Evolutionary conservation across 2,888 invertebrate genomes (phyloP).

Genomic region (Pterostichus niger): DNA sequence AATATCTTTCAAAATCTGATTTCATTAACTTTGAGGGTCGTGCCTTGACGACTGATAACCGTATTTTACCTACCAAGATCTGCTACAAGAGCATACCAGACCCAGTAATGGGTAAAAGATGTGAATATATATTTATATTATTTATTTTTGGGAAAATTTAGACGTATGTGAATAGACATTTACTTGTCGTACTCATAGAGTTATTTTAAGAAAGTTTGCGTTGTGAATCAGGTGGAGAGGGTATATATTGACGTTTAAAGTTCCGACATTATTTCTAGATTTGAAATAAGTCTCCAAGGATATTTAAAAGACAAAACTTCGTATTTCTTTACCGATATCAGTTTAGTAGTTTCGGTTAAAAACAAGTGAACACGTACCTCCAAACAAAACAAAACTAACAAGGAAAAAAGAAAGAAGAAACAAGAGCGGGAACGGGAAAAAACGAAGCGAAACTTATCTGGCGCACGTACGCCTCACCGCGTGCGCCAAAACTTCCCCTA

Average conservation of each 20-base stretch:
- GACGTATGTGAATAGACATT: too few relatives aligned
- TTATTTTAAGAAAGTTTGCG: too few relatives aligned
- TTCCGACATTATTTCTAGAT: slow-evolving; percentile 24
- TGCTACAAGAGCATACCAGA: too few relatives aligned
- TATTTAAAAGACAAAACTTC: slow-evolving; percentile 38
- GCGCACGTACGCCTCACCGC: slow-evolving; percentile 53
- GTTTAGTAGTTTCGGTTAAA: slow-evolving; percentile 45
- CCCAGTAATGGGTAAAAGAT: too few relatives aligned
- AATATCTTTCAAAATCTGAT: too few relatives aligned
- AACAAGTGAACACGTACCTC: slow-evolving; percentile 48
- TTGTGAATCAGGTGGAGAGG: too few relatives aligned
- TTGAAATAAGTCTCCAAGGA: slow-evolving; percentile 42
- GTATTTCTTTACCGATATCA: slow-evolving; percentile 35
- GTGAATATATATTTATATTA: too few relatives aligned
- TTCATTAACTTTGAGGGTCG: too few relatives aligned
- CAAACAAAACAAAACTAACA: slow-evolving; percentile 46
- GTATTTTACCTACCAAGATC: too few relatives aligned
- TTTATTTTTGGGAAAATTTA: too few relatives aligned
- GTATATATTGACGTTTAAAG: slow-evolving; percentile 13
- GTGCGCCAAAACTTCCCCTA: slow-evolving; percentile 54
- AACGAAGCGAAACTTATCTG: slow-evolving; percentile 51
- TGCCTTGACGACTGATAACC: too few relatives aligned
- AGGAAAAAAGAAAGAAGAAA: slow-evolving; percentile 34
- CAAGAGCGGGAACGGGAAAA: slow-evolving; percentile 24
- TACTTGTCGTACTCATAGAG: too few relatives aligned